These are phyloP conservation scores for Liodrosophila aerea DNA, from an alignment of 2,888 invertebrate species.

Conservation along the genomic window DNA sequence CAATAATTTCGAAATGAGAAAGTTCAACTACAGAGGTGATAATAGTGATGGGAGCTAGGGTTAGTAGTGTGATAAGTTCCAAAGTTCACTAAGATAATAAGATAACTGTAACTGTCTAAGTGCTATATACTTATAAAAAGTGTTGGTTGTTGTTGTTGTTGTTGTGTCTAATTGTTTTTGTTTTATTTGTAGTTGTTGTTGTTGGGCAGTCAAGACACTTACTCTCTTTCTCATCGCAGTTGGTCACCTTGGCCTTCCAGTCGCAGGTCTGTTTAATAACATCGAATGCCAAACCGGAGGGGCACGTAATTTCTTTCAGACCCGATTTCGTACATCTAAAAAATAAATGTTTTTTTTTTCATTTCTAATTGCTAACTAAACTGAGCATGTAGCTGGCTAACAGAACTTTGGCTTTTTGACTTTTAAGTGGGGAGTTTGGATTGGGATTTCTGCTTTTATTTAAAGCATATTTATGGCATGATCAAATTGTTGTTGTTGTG, in stretches of 20 bases:
- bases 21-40: constrained; percentile 26
- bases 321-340: constrained; percentile 93
- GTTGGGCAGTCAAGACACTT: constrained; percentile 84
- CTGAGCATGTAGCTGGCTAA: constrained; percentile 44
- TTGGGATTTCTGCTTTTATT: constrained; percentile 33
- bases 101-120: constrained; percentile 40
- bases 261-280: constrained; percentile 98
- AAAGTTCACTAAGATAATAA: constrained; percentile 52
- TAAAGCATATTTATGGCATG: constrained; percentile 50
- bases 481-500: constrained; percentile 25
- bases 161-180: constrained; percentile 30
- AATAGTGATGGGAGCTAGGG: background rate
- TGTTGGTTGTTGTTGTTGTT: constrained; percentile 59
- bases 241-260: constrained; percentile 98
- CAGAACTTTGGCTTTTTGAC: constrained; percentile 60
- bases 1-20: constrained; percentile 65
- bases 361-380: constrained; percentile 12
- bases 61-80: constrained; percentile 23
- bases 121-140: constrained; percentile 44
- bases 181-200: constrained; percentile 53
- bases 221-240: constrained; percentile 98
- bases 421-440: constrained; percentile 15
- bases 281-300: constrained; percentile 98
- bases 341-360: constrained; percentile 51
- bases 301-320: constrained; percentile 98